Evolutionary conservation across 2,113 vertebrate genomes (phyloP).

Genomic region (Perca flavescens): DNA sequence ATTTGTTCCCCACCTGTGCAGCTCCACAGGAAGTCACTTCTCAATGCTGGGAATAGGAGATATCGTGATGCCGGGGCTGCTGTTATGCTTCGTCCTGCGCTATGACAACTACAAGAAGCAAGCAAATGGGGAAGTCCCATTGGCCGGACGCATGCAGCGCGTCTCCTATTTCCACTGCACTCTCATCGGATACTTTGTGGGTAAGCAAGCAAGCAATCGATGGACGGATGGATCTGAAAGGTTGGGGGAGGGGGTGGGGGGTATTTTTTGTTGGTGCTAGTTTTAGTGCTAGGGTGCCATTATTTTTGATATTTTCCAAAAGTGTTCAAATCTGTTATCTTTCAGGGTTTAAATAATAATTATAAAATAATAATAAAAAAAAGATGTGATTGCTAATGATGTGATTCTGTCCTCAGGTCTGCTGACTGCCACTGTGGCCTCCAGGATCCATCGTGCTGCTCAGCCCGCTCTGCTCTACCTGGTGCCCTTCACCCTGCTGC

Average conservation of each 20-base stretch:
- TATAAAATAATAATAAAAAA: neutral
- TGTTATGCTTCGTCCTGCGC: slow-evolving; percentile 97
- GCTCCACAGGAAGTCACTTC: slow-evolving; percentile 98
- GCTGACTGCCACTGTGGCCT: slow-evolving; percentile 98
- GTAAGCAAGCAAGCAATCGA: slow-evolving; percentile 86
- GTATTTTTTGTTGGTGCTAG: neutral
- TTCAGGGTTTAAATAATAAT: neutral
- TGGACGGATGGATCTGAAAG: slow-evolving; percentile 13
- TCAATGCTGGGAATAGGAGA: slow-evolving; percentile 99
- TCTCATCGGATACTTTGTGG: slow-evolving; percentile 98
- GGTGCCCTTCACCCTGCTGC: slow-evolving; percentile 99
- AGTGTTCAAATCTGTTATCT: neutral
- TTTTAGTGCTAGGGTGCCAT: neutral
- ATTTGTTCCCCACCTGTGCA: slow-evolving; percentile 56
- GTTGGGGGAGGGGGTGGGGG: neutral
- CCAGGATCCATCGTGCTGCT: slow-evolving; percentile 97
- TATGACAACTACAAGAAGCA: slow-evolving; percentile 99
- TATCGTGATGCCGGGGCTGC: slow-evolving; percentile 98
- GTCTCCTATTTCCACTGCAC: slow-evolving; percentile 99
- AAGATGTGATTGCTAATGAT: neutral
- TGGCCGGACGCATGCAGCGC: slow-evolving; percentile 97
- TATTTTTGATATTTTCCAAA: neutral
- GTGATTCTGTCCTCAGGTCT: slow-evolving; percentile 85
- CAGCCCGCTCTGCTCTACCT: slow-evolving; percentile 98
- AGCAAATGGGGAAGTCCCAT: slow-evolving; percentile 89